These are phyloP conservation scores for Agrilus mali DNA, from an alignment of 2,888 invertebrate genomes.

Conservation along the genomic window DNA sequence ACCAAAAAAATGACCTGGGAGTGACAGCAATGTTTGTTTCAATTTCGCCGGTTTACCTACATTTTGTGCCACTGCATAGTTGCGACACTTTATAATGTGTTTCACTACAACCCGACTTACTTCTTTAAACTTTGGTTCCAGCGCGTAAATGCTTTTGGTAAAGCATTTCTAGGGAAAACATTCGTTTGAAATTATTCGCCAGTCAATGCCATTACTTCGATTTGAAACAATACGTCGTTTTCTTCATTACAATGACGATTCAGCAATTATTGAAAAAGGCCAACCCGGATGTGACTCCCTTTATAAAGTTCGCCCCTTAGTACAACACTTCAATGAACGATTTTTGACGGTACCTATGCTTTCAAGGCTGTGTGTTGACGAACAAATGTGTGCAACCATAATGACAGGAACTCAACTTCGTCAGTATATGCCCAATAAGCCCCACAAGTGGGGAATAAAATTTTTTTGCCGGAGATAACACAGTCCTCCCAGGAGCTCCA, in stretches of 20 bases:
- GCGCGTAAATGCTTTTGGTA: too few species aligned
- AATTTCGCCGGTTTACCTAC: too few species aligned
- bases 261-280: constrained; percentile 11
- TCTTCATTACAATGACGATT: constrained; percentile 14
- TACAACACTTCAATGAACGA: constrained; percentile 10
- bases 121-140: too few species aligned
- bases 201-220: not conserved
- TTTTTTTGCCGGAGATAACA: constrained; percentile 1
- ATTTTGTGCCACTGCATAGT: too few species aligned
- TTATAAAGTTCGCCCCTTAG: constrained; percentile 10
- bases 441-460: constrained; percentile 19
- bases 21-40: too few species aligned
- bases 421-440: constrained; percentile 16
- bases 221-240: constrained; percentile 1
- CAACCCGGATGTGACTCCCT: constrained; percentile 11
- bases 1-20: too few species aligned
- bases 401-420: too few species aligned
- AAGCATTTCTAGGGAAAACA: constrained; percentile 1
- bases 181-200: not conserved
- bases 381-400: constrained; percentile 17
- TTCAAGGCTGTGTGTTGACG: constrained; percentile 15
- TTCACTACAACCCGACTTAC: too few species aligned
- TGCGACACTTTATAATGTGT: too few species aligned
- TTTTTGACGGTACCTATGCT: constrained; percentile 11
- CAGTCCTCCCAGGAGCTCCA: too few species aligned